Base-by-base conservation (phyloP, 2,888 invertebrate species). In the Drosophila anomalata region DNA sequence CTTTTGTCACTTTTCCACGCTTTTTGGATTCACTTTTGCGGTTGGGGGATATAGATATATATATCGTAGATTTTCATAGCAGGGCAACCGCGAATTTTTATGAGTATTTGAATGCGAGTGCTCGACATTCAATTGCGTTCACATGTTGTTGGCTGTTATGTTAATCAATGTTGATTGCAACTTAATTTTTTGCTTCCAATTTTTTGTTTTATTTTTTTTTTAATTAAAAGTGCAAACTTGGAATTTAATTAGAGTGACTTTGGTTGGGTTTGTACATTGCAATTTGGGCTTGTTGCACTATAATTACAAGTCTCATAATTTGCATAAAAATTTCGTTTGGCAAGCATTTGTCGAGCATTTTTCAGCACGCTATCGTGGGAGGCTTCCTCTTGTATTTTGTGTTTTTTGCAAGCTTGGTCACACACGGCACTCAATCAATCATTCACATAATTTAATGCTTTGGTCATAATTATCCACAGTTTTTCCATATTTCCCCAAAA, bases 1-100 rank as follows among this genome's bases (percentile, higher is more conserved):
- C 78, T 77, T 71, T 76, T 73, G 81, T 73, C 55, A 78, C 72
- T 83, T 86, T 86, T 86, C 86, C 84, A 84, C 86, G 84, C 67
- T 73, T 63, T 59, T 50, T 9, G 31, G 61, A 62, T 62, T 62
- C 61, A 58, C 61, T 8, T 58, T 42, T 62, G 61, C 41, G 61
- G 61, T 61, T 48, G 61, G n/a, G 31, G 33, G 29, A 17, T 46
- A 41, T 53, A 29, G 57, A 48, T 29, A 17, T 46, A 41, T 53
- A 29, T 60, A 48, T 29, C 29, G 2, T 29, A 2, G 29, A 29
- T 33, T 33, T 50, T 68, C 76, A 61, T 47, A 57, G 62, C 60
- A 60, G 67, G 39, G 59, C 53, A 62, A 50, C 61, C 44, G 73
- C 67, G 70, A 73, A 75, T 75, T 41, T 26, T 60, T 61, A 55